phyloP scores from a whole-genome alignment of 2,888 invertebrate species.

The Ochlodes sylvanus region DNA sequence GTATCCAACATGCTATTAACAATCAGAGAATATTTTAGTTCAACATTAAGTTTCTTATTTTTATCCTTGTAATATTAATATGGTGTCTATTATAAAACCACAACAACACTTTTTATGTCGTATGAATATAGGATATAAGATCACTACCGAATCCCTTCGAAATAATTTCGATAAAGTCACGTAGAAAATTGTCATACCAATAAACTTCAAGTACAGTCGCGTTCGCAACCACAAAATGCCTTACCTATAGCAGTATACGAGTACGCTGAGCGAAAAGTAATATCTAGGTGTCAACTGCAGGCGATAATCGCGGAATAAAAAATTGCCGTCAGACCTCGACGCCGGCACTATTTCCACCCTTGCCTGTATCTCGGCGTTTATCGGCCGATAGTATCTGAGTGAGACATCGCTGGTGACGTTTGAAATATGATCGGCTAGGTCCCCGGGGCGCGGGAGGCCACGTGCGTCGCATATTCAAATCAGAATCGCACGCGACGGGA shows the following conservation, averaged over 20 bases:
- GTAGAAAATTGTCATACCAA: conserved; percentile 68
- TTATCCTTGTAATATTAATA: too few species aligned
- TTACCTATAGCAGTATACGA: conserved; percentile 45
- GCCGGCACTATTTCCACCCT: conserved; percentile 76
- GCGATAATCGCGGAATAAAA: conserved; percentile 83
- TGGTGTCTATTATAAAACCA: too few species aligned
- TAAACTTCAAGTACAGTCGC: conserved; percentile 71
- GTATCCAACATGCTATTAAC: too few species aligned
- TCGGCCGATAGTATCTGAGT: conserved; percentile 84
- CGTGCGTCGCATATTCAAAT: conserved; percentile 85
- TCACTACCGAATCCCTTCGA: conserved; percentile 3
- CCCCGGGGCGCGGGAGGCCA: conserved; percentile 76
- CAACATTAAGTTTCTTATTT: too few species aligned
- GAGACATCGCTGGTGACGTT: conserved; percentile 85
- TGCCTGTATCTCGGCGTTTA: conserved; percentile 78
- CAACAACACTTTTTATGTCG: not conserved
- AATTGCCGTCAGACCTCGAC: conserved; percentile 66
- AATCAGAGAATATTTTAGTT: too few species aligned
- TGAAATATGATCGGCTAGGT: conserved; percentile 84
- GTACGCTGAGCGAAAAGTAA: conserved; percentile 72
- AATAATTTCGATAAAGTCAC: conserved; percentile 45
- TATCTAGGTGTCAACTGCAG: conserved; percentile 84
- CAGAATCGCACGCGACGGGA: conserved; percentile 81
- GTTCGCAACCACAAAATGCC: conserved; percentile 66
- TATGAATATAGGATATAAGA: not conserved